A percentile compares a stretch with the other conserved stretches of the same genome.
Conservation (phyloP, 53 echinoderm and acorn worm species). For the Holothuria leucospilota region DNA sequence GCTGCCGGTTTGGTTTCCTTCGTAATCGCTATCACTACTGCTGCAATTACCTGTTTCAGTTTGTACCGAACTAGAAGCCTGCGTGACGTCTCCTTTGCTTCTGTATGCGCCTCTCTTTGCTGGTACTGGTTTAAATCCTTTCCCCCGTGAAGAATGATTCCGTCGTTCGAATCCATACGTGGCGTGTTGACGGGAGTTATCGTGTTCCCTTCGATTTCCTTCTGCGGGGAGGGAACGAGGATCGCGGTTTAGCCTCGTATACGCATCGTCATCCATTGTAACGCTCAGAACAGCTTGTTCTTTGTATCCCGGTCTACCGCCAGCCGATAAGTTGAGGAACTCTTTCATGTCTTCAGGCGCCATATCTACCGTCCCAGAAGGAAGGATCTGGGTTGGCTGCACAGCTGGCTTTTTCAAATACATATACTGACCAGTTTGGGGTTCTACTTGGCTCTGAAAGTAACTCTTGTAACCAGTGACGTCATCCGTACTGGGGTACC, state of each 20-base stretch:
- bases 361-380: background rate
- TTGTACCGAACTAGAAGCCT: background rate
- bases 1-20: background rate
- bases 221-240: constrained; percentile 21
- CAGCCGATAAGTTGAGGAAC: background rate
- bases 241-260: constrained; percentile 1
- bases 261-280: background rate
- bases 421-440: constrained; percentile 1
- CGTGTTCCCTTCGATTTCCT: constrained; percentile 11
- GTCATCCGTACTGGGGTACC: constrained; percentile 21
- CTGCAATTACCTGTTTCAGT: no score
- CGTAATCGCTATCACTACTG: constrained; percentile 36
- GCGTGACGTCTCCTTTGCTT: background rate
- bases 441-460: background rate
- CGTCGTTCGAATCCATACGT: constrained; percentile 33
- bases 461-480: background rate
- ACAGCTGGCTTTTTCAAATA: background rate
- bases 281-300: background rate
- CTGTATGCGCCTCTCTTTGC: constrained; percentile 20
- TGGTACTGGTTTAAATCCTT: background rate
- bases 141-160: background rate
- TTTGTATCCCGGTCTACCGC: constrained; percentile 14
- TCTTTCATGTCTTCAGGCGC: constrained; percentile 15
- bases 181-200: constrained; percentile 4
- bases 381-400: background rate